Conservation (phyloP, 37 sponge, comb jelly and placozoan species). For the Tethya wilhelma region DNA sequence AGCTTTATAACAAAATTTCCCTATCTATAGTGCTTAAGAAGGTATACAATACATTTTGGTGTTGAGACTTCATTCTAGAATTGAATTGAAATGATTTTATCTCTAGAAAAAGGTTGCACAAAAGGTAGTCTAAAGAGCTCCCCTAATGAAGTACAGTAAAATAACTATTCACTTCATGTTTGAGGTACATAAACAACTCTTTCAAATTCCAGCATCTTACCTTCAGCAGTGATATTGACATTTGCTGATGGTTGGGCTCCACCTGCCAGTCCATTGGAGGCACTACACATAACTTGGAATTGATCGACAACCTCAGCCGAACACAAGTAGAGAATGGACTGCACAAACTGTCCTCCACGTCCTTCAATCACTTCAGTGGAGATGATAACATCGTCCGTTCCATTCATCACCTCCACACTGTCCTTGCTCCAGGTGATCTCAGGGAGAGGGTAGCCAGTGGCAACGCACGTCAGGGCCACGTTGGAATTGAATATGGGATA, state of each 20-base stretch:
- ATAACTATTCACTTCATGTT: too few relatives aligned
- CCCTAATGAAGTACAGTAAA: too few relatives aligned
- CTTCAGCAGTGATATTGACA: neutral
- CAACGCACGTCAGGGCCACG: conserved; percentile 19
- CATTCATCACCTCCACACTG: neutral
- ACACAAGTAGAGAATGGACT: neutral
- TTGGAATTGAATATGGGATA: neutral
- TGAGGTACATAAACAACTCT: too few relatives aligned
- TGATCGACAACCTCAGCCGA: neutral
- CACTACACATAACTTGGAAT: neutral
- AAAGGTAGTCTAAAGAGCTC: too few relatives aligned
- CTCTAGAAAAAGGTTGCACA: too few relatives aligned
- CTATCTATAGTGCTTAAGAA: too few relatives aligned
- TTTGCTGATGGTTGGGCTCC: neutral
- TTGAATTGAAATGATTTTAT: too few relatives aligned
- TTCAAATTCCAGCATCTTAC: too few relatives aligned
- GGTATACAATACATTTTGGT: too few relatives aligned
- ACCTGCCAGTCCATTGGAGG: neutral
- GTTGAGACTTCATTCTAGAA: too few relatives aligned
- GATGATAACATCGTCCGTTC: neutral
- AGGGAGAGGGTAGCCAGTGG: conserved; percentile 20
- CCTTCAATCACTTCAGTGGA: neutral
- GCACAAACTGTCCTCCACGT: neutral
- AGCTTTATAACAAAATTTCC: too few relatives aligned
- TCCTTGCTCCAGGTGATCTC: conserved; percentile 1